Evolutionary conservation across 2,888 invertebrate species (phyloP).

Genomic region (Ceraclea dissimilis): DNA sequence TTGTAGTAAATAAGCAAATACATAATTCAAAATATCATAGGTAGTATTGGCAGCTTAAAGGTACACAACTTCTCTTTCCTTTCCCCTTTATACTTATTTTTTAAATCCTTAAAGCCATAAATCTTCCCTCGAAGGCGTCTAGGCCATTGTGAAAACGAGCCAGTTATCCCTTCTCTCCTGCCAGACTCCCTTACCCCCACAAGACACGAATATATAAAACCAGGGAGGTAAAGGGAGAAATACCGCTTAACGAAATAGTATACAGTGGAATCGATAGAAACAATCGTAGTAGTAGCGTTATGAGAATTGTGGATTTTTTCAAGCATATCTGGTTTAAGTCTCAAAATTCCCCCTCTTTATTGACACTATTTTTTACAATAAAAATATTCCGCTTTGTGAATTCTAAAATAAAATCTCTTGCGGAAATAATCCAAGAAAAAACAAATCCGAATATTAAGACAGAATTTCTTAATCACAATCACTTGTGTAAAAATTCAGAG

Average conservation of each 20-base stretch:
- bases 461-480: no score
- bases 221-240: background rate
- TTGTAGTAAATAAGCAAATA: no score
- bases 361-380: no score
- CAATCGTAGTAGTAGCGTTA: background rate
- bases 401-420: no score
- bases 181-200: background rate
- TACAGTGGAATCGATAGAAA: background rate
- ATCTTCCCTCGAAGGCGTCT: conserved; percentile 12
- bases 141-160: conserved; percentile 18
- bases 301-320: no score
- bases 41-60: background rate
- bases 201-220: background rate
- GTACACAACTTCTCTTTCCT: background rate
- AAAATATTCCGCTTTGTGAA: no score
- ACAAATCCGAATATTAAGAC: no score
- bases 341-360: no score
- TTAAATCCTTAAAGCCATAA: conserved; percentile 22
- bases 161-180: background rate
- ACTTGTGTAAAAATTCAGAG: no score
- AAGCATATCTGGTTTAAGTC: no score
- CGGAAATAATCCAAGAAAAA: no score
- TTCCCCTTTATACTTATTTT: conserved; percentile 4
- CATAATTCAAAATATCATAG: background rate
- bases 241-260: background rate